Base-by-base conservation (phyloP, 2,113 vertebrate genomes). In the Plecturocebus donacophilus region DNA sequence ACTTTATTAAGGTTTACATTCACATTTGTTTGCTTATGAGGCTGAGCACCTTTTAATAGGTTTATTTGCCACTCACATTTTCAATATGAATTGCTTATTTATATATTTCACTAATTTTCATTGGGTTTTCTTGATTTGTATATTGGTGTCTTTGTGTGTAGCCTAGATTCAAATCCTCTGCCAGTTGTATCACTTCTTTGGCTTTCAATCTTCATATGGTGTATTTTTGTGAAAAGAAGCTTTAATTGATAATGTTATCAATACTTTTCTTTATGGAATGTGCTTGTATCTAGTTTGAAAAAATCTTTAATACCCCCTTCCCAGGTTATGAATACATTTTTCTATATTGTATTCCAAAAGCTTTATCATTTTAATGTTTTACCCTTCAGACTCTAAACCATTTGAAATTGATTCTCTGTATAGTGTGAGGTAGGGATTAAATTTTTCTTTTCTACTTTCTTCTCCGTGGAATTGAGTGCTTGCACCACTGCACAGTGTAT, bases 151-250 rank as follows among this genome's bases (percentile, higher is more conserved):
- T 52, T 21, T 77, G 17, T 75, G 35, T 42, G 38, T 30, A 27
- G 54, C 11, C 11, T 89, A 3, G 8, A 66, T 45, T 79, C 35
- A 21, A 93, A 71, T 56, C 8, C 27, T 64, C 56, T 85, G 5
- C 76, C 56, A 64, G 21, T 87, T 95, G 83, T 13, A 17, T 38
- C 13, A 91, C 27, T 56, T 49, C 23, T 75, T 84, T 79, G 32
- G 5, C n/a, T 92, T 87, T 94, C 66, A 40, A 13, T 92, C 27
- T 87, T 81, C 71, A 68, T 81, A 68, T 91, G n/a, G 30, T 75
- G 0, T n/a, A 70, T 73, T 93, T 96, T 96, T 85, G 71, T 86
- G 9, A 93, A 80, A 95, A 92, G 4, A 92, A 88, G 17, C 32
- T 90, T 93, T 73, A 35, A 42, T 83, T 73, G 73, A 21, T 77